phyloP scores from a whole-genome alignment of 2,888 invertebrate species.

The Byasa hedistus region DNA sequence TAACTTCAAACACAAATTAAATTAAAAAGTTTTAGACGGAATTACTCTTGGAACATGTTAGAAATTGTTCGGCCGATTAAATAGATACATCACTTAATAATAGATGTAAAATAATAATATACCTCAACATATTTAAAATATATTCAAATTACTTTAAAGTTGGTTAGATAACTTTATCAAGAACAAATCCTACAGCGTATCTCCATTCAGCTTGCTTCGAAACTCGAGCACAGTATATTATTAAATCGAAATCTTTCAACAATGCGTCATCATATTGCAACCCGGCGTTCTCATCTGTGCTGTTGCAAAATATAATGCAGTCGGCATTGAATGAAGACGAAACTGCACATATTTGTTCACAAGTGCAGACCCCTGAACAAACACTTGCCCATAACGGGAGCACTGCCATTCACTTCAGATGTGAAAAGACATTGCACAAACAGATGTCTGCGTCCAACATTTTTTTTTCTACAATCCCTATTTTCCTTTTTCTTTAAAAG shows the following conservation, averaged over 20 bases:
- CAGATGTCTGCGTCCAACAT: slow-evolving; percentile 10
- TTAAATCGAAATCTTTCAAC: slow-evolving; percentile 21
- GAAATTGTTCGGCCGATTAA: not conserved
- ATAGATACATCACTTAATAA: too few relatives aligned
- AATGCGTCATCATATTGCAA: slow-evolving; percentile 23
- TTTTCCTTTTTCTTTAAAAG: not conserved
- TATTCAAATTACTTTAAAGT: not conserved
- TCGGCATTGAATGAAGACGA: slow-evolving; percentile 14
- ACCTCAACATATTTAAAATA: not conserved
- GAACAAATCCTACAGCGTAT: slow-evolving; percentile 1
- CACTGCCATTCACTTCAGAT: slow-evolving; percentile 19
- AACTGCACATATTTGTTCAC: slow-evolving; percentile 24
- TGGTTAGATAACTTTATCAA: not conserved
- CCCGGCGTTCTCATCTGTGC: slow-evolving; percentile 15
- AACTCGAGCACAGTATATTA: slow-evolving; percentile 18
- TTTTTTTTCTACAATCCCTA: slow-evolving; percentile 4
- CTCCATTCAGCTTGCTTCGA: not conserved
- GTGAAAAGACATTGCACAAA: slow-evolving; percentile 29
- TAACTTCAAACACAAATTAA: not conserved
- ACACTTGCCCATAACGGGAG: slow-evolving; percentile 17
- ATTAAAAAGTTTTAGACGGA: not conserved
- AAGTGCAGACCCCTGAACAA: slow-evolving; percentile 27
- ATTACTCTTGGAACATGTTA: not conserved
- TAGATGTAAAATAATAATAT: not conserved
- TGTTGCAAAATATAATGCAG: slow-evolving; percentile 22